Evolutionary conservation across 2,797 vertebrate species (phyloP).

Genomic region (Melanogrammus aeglefinus): DNA sequence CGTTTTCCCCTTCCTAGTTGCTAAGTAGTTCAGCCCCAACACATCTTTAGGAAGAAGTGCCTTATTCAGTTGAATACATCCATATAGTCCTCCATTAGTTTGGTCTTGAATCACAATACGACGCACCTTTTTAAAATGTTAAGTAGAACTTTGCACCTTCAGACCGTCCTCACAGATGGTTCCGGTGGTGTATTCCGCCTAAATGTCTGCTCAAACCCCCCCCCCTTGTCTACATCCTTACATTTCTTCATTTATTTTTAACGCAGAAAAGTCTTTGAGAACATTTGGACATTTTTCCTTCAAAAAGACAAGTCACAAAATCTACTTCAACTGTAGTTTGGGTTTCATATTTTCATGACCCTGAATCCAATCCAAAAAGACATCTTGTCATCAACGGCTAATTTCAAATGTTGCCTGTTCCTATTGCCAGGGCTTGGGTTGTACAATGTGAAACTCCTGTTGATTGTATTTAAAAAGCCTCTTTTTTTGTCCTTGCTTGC

Average conservation of each 20-base stretch:
- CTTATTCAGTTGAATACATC: conserved; percentile 68
- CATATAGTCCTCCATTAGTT: conserved; percentile 30
- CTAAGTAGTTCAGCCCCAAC: conserved; percentile 45
- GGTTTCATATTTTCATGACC: conserved; percentile 26
- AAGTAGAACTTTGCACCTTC: conserved; percentile 54
- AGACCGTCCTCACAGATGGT: conserved; percentile 41
- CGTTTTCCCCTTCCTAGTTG: conserved; percentile 30
- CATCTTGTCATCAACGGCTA: conserved; percentile 10
- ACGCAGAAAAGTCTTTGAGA: background rate
- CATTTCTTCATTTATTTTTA: background rate
- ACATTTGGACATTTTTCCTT: conserved; percentile 3
- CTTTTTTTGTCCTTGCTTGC: conserved; percentile 34
- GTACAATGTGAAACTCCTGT: conserved; percentile 34
- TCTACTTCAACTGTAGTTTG: conserved; percentile 28
- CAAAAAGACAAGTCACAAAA: conserved; percentile 3
- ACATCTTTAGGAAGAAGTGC: conserved; percentile 71
- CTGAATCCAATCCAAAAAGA: background rate
- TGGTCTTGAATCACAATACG: conserved; percentile 37
- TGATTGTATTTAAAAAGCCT: conserved; percentile 31
- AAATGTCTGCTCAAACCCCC: conserved; percentile 32
- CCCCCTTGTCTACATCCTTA: conserved; percentile 32
- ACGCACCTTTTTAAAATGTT: conserved; percentile 39
- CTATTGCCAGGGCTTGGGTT: conserved; percentile 33
- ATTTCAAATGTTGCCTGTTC: conserved; percentile 27
- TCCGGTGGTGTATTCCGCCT: conserved; percentile 28